Base-by-base conservation (phyloP, 2,113 vertebrate genomes). In the Clarias gariepinus region DNA sequence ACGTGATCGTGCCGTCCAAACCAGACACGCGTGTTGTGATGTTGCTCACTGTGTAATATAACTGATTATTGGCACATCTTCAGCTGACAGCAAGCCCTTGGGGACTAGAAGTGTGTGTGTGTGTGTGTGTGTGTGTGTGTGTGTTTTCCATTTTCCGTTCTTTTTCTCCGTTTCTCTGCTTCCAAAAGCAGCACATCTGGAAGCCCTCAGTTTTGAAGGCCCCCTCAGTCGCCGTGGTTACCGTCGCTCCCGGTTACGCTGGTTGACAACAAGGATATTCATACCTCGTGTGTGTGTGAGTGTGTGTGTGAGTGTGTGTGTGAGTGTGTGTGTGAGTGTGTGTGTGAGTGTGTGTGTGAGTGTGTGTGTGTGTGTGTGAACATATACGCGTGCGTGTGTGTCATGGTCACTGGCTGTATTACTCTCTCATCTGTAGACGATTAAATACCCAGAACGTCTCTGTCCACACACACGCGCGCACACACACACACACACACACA, bases 151-250 rank as follows among this genome's bases (percentile, higher is more conserved):
- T 87, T 82, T 83, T 23, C 30, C 30, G 25, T 69, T 36, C 66
- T 58, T 16, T 47, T 47, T 47, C 63, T 28, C 16, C 23, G 15
- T 33, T 8, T 73, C 36, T 77, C 52, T 52, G 53, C 18, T 83
- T 58, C 69, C 83, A 87, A 87, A 87, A 73, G 58, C 64, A 80
- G 81, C 87, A 87, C 89, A 90, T 90, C 89, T 91, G 88, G 88
- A 91, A 85, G 80, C 81, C 74, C 84, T 88, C 64, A 86, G 81
- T 61, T 61, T 81, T 57, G 58, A 61, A 73, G 71, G 81, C 81
- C 81, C 60, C 81, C 63, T 82, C 64, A 60, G 33, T 86, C 85
- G 36, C 83, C 82, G 85, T 76, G 84, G 86, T 86, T 89, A 41
- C 82, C 41, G 66, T 85, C 81, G 60, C 85, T 89, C 82, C 85